Base-by-base conservation (phyloP, 2,113 vertebrate species). In the Dicrurus megarhynchus region DNA sequence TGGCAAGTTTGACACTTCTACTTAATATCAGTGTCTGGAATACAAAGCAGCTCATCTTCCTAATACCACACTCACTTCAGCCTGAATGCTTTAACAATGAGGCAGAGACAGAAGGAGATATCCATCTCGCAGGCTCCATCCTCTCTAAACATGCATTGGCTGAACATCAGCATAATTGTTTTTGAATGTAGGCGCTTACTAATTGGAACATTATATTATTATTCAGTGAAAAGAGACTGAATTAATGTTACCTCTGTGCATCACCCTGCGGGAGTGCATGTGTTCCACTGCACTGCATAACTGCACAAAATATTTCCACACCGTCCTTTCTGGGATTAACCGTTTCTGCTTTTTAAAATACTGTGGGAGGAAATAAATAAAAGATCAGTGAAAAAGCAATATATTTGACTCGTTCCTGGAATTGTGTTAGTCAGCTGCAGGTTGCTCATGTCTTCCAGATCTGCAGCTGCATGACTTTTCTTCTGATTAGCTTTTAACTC, bases 231-330 rank as follows among this genome's bases (percentile, higher is more conserved):
- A 97, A 97, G 97, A 96, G 95, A 97, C 94, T 84, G 96, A 95
- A 97, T 97, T 97, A 96, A 97, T 97, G 96, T 98, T 98, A 99
- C 99, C 99, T 97, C 99, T 98, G 97, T 99, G 99, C 99, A 99
- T 99, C 94, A 99, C 98, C 76, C 99, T 98, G 95, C 99, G 98
- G 57, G 98, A 99, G 90, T 99, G 98, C 99, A 99, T 99, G 97
- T 99, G 99, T 90, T 99, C 99, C 86, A 99, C 97, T 14, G 98
- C 99, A 63, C 99, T 98, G 98, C 99, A 99, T 75, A 99, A 97
- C 98, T 99, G 99, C 96, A 98, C 98, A 50, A 99, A 99, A 94
- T 99, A 99, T 95, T 99, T 99, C 98, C 99, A 99, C 90, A 99
- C 98, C 1, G 99, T 99, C 93, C 98, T 97, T 97, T 99, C 99